phyloP scores from a whole-genome alignment of 1,140 invertebrate genomes.

The Eurosta solidaginis region DNA sequence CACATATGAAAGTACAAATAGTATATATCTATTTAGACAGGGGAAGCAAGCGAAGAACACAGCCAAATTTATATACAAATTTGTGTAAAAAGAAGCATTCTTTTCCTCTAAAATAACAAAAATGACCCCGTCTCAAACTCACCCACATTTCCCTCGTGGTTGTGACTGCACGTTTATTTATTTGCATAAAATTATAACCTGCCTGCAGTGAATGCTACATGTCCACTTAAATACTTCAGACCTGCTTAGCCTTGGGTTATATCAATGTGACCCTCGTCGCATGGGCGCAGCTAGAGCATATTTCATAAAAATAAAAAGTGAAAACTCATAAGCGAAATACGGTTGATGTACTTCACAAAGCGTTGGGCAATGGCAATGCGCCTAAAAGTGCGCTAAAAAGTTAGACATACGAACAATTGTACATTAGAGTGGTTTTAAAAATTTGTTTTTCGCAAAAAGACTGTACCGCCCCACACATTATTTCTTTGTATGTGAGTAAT shows the following conservation, averaged over 20 bases:
- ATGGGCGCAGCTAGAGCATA: too few relatives aligned
- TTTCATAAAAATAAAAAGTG: slow-evolving; percentile 25
- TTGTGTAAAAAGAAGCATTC: too few relatives aligned
- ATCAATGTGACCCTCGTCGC: neutral
- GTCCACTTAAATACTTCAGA: neutral
- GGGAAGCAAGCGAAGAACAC: neutral
- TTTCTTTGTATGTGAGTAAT: too few relatives aligned
- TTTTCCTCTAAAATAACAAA: too few relatives aligned
- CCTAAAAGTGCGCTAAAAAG: slow-evolving; percentile 7
- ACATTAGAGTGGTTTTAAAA: neutral
- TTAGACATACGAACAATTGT: neutral
- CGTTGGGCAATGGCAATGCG: neutral
- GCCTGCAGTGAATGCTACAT: neutral
- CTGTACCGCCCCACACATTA: too few relatives aligned
- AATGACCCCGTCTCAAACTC: neutral
- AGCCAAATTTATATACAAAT: neutral
- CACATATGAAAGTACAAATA: neutral
- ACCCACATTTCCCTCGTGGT: neutral
- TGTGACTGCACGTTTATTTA: neutral
- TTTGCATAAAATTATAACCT: slow-evolving; percentile 18
- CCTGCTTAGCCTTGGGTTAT: neutral
- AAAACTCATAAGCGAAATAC: neutral
- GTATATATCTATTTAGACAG: neutral
- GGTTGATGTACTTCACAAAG: neutral
- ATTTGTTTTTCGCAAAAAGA: neutral